phyloP scores from a whole-genome alignment of 2,888 invertebrate genomes.

The Apantesis nais region DNA sequence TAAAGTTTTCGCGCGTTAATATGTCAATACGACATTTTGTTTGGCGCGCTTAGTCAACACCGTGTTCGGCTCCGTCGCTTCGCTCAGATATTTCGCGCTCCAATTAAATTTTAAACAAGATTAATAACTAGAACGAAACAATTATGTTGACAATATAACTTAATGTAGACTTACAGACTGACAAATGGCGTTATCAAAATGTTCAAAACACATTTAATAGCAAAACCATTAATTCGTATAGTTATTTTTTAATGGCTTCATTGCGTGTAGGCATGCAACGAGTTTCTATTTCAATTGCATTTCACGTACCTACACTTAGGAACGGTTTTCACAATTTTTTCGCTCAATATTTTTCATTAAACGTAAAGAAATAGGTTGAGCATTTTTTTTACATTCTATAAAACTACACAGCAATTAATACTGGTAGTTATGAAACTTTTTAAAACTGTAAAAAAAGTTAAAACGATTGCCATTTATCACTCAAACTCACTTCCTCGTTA shows the following conservation, averaged over 20 bases:
- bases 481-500: not conserved
- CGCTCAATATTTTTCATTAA: conserved; percentile 37
- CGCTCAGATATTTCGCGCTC: conserved; percentile 44
- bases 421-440: not conserved
- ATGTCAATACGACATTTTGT: conserved; percentile 65
- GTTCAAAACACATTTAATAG: conserved; percentile 40
- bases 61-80: conserved; percentile 44
- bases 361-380: conserved; percentile 43
- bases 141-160: conserved; percentile 65
- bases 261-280: conserved; percentile 50
- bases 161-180: conserved; percentile 52
- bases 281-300: conserved; percentile 41
- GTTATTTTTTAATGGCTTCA: conserved; percentile 31
- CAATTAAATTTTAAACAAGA: conserved; percentile 59
- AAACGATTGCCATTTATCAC: not conserved
- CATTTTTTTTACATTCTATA: not conserved
- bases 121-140: conserved; percentile 63
- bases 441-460: not conserved
- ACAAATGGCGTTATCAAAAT: conserved; percentile 38
- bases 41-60: conserved; percentile 57
- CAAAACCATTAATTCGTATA: conserved; percentile 42
- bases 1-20: conserved; percentile 71
- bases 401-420: not conserved
- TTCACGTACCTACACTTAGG: not conserved
- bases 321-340: conserved; percentile 44